Base-by-base conservation (phyloP, 2,888 invertebrate genomes). In the Sarcophaga caerulescens region DNA sequence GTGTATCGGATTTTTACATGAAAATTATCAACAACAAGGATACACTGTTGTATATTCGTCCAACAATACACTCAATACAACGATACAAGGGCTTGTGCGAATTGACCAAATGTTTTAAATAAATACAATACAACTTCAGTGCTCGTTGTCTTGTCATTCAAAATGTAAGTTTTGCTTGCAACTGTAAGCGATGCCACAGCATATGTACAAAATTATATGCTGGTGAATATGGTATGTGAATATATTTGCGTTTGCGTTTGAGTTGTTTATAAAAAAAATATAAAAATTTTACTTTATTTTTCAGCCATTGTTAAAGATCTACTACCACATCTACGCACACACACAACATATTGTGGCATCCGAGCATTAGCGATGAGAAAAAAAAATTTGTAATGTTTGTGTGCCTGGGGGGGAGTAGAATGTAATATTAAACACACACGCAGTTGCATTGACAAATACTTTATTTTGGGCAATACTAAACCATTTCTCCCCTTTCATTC, bases 241-340 rank as follows among this genome's bases (percentile, higher is more conserved):
- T 57, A 11, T 25, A 17, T n/a, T 14, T 44, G 25, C 52, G 6
- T 45, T 57, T 44, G 23, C 17, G 71, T 6, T 23, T 59, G 14
- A 60, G 59, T 73, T 44, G 71, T 73, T 60, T 73, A 65, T n/a
- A n/a, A 63, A 23, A 74, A 62, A 63, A 19, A 47, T 19, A n/a
- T 25, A 75, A 44, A 45, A 68, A 81, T 10, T 74, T 74, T 35
- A 74, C 44, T 74, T 60, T 23, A 75, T 63, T 70, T 75, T 75
- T 57, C 69, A 81, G 62, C 14, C 63, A 63, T 52, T 75, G 69
- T 79, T 47, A 4, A 62, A 70, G n/a, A 35, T 63, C 44, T 60
- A 23, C 59, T 6, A 14, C 23, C 21, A 57, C 45, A 66, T 14
- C 6, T 44, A 35, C 65, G 23, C 44, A 35, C 52, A 17, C 52